Conservation (phyloP, 2,888 invertebrate genomes). For the Orthosia incerta region DNA sequence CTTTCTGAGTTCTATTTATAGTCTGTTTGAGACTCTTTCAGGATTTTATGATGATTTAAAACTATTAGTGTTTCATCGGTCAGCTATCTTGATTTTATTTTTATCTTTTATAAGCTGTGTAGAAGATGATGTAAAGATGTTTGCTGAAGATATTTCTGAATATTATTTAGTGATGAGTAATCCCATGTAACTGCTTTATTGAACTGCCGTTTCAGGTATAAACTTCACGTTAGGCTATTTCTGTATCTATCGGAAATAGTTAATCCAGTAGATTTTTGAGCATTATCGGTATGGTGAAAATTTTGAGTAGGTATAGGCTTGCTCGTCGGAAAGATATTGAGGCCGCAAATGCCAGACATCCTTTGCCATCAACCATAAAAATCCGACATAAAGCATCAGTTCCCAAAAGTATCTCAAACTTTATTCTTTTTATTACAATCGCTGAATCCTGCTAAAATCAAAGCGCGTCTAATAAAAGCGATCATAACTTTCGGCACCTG, state of each 20-base stretch:
- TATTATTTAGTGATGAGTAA: slow-evolving; percentile 28
- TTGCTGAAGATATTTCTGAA: slow-evolving; percentile 34
- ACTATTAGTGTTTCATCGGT: slow-evolving; percentile 62
- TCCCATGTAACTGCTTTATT: not conserved
- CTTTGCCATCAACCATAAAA: slow-evolving; percentile 31
- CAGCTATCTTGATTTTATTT: slow-evolving; percentile 41
- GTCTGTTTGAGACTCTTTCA: slow-evolving; percentile 41
- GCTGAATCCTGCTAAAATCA: slow-evolving; percentile 40
- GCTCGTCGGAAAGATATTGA: not conserved
- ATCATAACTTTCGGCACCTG: slow-evolving; percentile 63
- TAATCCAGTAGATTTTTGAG: too few species aligned
- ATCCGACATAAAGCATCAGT: slow-evolving; percentile 6
- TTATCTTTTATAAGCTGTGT: slow-evolving; percentile 37
- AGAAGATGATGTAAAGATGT: slow-evolving; percentile 26
- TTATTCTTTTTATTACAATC: slow-evolving; percentile 34
- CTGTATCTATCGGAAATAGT: not conserved
- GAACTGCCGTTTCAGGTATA: slow-evolving; percentile 1
- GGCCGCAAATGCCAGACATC: slow-evolving; percentile 20
- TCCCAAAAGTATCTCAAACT: slow-evolving; percentile 24
- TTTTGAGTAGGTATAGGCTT: not conserved
- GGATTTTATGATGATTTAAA: slow-evolving; percentile 60
- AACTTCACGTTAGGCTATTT: not conserved
- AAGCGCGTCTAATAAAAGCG: slow-evolving; percentile 54
- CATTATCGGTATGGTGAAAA: not conserved
- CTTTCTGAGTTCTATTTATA: slow-evolving; percentile 45